Evolutionary conservation across 1,140 invertebrate species (phyloP).

Genomic region (Holotrichia oblita): DNA sequence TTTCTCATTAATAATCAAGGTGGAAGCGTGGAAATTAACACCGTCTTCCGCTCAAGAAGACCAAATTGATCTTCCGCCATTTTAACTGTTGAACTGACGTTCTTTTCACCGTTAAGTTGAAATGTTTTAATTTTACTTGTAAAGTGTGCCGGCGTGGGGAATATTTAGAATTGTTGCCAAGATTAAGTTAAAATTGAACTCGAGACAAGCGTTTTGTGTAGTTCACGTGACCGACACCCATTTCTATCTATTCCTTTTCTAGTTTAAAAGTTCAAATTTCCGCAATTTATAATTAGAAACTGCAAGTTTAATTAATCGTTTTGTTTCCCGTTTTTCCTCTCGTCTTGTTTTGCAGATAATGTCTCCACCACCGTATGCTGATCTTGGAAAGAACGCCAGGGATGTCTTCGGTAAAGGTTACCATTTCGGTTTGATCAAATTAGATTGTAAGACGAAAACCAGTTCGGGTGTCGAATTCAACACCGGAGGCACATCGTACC

Average conservation of each 20-base stretch:
- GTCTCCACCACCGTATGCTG: constrained; percentile 93
- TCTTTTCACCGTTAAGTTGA: not conserved
- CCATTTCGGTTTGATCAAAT: constrained; percentile 93
- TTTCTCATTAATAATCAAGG: not conserved
- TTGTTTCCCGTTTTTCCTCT: not conserved
- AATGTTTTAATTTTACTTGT: not conserved
- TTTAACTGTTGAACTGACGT: constrained; percentile 12
- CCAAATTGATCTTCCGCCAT: constrained; percentile 28
- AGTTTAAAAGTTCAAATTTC: constrained; percentile 39
- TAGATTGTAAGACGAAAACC: constrained; percentile 95
- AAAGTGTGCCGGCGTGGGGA: not conserved
- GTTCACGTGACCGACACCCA: constrained; percentile 7
- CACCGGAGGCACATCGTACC: constrained; percentile 86
- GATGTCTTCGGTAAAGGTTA: constrained; percentile 98
- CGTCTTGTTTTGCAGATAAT: constrained; percentile 67
- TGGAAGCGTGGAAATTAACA: not conserved
- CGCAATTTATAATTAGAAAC: constrained; percentile 15
- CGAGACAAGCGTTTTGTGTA: not conserved
- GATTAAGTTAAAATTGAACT: constrained; percentile 41
- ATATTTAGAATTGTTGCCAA: constrained; percentile 37
- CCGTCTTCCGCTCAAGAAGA: not conserved
- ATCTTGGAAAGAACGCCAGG: constrained; percentile 94
- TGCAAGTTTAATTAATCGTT: not conserved
- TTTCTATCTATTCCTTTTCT: too few relatives aligned
- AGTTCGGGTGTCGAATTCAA: constrained; percentile 91